phyloP scores from a whole-genome alignment of 1,140 invertebrate genomes.

The Ceratina australensis region DNA sequence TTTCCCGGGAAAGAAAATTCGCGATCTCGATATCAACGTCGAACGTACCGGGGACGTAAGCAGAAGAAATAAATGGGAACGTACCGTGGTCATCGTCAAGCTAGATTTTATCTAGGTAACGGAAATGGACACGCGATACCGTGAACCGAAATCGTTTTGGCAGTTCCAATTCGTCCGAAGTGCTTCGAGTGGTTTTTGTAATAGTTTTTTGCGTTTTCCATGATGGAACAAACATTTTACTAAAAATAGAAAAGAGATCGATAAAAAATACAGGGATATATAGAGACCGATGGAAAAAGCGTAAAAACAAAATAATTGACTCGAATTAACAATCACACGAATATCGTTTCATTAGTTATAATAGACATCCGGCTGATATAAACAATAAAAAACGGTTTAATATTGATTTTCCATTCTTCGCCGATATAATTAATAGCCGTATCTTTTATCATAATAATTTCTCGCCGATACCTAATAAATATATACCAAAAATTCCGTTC shows the following conservation, averaged over 20 bases:
- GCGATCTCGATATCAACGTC: background rate
- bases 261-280: background rate
- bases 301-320: too few relatives aligned
- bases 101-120: conserved; percentile 23
- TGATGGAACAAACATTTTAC: background rate
- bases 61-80: conserved; percentile 21
- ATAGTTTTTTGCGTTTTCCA: background rate
- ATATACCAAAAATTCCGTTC: too few relatives aligned
- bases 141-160: background rate
- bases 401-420: too few relatives aligned
- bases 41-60: conserved; percentile 11
- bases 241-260: background rate
- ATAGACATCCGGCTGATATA: too few relatives aligned
- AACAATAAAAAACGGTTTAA: too few relatives aligned
- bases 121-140: conserved; percentile 17
- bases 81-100: conserved; percentile 16
- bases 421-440: too few relatives aligned
- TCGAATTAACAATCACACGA: too few relatives aligned
- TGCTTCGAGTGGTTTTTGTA: conserved; percentile 6
- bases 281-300: background rate
- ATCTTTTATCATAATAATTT: too few relatives aligned
- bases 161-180: background rate
- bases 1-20: background rate
- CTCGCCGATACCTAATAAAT: too few relatives aligned
- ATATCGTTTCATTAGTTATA: too few relatives aligned